These are phyloP conservation scores for Nannoperca obscura DNA, from an alignment of 2,797 vertebrate genomes.

Conservation along the genomic window DNA sequence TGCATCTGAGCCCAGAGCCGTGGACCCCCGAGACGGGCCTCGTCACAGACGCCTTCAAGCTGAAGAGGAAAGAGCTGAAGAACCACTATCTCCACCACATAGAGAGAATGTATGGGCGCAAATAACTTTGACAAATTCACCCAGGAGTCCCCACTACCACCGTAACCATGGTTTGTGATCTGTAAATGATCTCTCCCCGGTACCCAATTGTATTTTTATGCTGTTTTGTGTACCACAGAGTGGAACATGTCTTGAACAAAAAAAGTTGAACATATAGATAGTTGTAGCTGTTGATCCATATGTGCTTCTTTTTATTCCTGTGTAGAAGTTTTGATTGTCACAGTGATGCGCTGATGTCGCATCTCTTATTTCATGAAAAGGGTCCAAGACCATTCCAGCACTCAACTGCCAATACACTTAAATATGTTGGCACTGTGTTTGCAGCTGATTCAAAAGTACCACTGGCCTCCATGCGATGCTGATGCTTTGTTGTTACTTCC, in stretches of 20 bases:
- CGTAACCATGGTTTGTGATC: slow-evolving; percentile 39
- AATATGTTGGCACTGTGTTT: slow-evolving; percentile 51
- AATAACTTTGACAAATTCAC: slow-evolving; percentile 78
- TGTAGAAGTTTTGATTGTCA: slow-evolving; percentile 49
- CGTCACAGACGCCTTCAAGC: slow-evolving; percentile 97
- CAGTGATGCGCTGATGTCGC: slow-evolving; percentile 32
- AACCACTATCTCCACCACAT: slow-evolving; percentile 98
- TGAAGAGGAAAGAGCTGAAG: slow-evolving; percentile 98
- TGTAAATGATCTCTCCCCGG: slow-evolving; percentile 58
- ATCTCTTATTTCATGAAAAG: slow-evolving; percentile 34
- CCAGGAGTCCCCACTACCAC: slow-evolving; percentile 18
- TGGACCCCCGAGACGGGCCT: slow-evolving; percentile 98
- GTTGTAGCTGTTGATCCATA: slow-evolving; percentile 49
- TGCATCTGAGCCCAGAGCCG: slow-evolving; percentile 94
- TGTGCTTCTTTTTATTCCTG: slow-evolving; percentile 60
- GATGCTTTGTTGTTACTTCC: slow-evolving; percentile 45
- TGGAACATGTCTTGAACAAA: slow-evolving; percentile 37
- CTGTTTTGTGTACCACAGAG: slow-evolving; percentile 36
- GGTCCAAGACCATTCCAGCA: slow-evolving; percentile 59
- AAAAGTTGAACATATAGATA: slow-evolving; percentile 61
- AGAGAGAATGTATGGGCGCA: slow-evolving; percentile 98
- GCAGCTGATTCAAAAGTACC: slow-evolving; percentile 53
- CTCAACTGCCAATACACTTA: slow-evolving; percentile 73
- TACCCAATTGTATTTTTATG: slow-evolving; percentile 30
- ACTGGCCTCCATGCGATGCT: slow-evolving; percentile 42